Evolutionary conservation across 2,113 vertebrate genomes (phyloP).

Genomic region (Plestiodon gilberti): DNA sequence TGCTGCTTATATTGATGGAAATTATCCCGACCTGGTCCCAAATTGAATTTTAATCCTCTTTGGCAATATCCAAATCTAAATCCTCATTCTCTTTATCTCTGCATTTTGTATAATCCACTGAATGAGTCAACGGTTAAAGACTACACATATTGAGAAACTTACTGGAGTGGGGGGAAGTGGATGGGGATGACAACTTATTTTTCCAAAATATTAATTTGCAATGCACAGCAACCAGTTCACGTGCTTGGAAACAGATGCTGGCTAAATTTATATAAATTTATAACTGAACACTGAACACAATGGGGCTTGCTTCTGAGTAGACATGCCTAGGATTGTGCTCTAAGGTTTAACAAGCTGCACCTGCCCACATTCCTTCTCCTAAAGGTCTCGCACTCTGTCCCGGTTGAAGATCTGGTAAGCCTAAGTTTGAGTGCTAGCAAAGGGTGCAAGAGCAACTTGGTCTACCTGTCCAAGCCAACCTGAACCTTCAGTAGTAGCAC

Average conservation of each 20-base stretch:
- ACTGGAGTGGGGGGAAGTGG: slow-evolving; percentile 52
- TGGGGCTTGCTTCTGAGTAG: too few relatives aligned
- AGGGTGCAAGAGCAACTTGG: too few relatives aligned
- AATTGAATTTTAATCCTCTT: slow-evolving; percentile 70
- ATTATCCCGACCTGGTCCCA: slow-evolving; percentile 65
- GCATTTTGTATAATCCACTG: slow-evolving; percentile 61
- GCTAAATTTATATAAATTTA: too few relatives aligned
- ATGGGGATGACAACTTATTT: slow-evolving; percentile 62
- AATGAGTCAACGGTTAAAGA: slow-evolving; percentile 55
- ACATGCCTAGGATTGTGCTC: too few relatives aligned
- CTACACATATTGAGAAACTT: slow-evolving; percentile 31
- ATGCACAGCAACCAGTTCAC: slow-evolving; percentile 52
- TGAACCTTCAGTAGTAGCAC: too few relatives aligned
- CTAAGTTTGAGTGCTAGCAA: too few relatives aligned
- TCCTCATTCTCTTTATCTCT: slow-evolving; percentile 68
- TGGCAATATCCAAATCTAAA: slow-evolving; percentile 69
- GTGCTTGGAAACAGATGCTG: slow-evolving; percentile 57
- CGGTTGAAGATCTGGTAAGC: too few relatives aligned
- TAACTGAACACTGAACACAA: too few relatives aligned
- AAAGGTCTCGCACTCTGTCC: too few relatives aligned
- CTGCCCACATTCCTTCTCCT: too few relatives aligned
- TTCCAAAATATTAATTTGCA: slow-evolving; percentile 66
- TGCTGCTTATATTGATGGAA: slow-evolving; percentile 53
- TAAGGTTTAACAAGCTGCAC: too few relatives aligned
- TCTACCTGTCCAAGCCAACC: too few relatives aligned